Evolutionary conservation across 2,888 invertebrate genomes (phyloP), one percentile per base, ranked within the genome.

Genomic region (Sepioteuthis lessoniana): DNA sequence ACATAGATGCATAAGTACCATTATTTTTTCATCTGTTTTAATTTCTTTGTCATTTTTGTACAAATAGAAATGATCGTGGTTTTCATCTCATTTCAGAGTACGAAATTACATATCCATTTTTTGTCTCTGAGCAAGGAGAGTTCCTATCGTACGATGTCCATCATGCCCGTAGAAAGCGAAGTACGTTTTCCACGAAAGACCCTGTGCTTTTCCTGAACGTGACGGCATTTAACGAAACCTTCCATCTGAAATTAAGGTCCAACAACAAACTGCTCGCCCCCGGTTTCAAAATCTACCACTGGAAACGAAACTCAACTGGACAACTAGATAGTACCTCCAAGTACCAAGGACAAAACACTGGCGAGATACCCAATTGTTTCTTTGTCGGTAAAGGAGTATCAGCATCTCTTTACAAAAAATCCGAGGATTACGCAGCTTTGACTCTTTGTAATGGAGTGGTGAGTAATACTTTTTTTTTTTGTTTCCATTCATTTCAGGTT

Each of bases 361-460:
- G 93, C 25, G 93, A 94, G 50, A 94, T 94, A 37, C 91, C 94
- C 93, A 28, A 90, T 94, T 38, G 94, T 94, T 35, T 96, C 96
- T 94, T 95, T 95, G 93, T 96, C 95, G 94, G 94, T 95, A 0
- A 96, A 96, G 19, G 94, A 94, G 19, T 92, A 13, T 92, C 92
- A 13, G n/a, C 31, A 31, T 19, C 92, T 92, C 95, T 96, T 8
- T 94, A 94, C 37, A 95, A 95, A 31, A 95, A 95, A 55, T 93
- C 94, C 0, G 94, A 95, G 91, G 95, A 94, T 21, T 94, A 95
- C 2, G 96, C 95, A 25, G 96, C 96, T 46, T 94, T 96, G 60
- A 95, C 96, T 21, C 94, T 96, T 35, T 96, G 96, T 94, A 95
- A 95, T 94, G 96, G 96, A 76, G 94, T 96, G 95, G 96, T 96